phyloP scores from a whole-genome alignment of 2,888 invertebrate genomes.

The Penaeus monodon region DNA sequence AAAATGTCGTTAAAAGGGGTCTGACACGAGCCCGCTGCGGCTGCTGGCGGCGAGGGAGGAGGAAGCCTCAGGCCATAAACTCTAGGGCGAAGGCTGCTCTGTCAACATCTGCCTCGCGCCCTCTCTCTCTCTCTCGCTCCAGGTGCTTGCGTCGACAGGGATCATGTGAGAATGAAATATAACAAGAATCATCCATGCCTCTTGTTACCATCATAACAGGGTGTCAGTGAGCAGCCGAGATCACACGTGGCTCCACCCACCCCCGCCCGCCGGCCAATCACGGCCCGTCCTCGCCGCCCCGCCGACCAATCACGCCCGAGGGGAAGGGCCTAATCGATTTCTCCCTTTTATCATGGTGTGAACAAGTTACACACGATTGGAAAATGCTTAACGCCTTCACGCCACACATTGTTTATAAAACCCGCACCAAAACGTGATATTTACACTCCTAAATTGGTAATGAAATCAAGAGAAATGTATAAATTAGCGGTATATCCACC shows the following conservation, averaged over 20 bases:
- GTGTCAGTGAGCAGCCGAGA: conserved; percentile 51
- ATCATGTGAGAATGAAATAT: conserved; percentile 59
- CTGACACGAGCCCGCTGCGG: too few relatives aligned
- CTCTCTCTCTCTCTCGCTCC: conserved; percentile 13
- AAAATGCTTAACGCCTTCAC: conserved; percentile 56
- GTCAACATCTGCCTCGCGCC: conserved; percentile 15
- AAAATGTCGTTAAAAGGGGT: too few relatives aligned
- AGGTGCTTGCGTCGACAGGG: conserved; percentile 45
- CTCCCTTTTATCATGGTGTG: conserved; percentile 61
- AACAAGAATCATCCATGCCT: conserved; percentile 59
- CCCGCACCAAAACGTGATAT: conserved; percentile 17
- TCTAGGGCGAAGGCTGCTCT: background rate
- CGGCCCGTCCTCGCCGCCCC: conserved; percentile 19
- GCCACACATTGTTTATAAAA: conserved; percentile 51
- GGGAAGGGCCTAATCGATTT: conserved; percentile 61
- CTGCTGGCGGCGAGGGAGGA: background rate
- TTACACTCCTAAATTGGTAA: conserved; percentile 23
- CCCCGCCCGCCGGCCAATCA: conserved; percentile 29
- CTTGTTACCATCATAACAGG: conserved; percentile 56
- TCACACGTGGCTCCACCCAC: conserved; percentile 42
- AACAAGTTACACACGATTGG: conserved; percentile 64
- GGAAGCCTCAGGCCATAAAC: conserved; percentile 9
- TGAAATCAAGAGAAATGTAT: conserved; percentile 8
- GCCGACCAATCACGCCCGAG: conserved; percentile 49
- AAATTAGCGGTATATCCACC: background rate